A percentile compares a stretch with the other conserved stretches of the same genome.
Conservation (phyloP, 1,140 invertebrate species). For the Oppia nitens region DNA sequence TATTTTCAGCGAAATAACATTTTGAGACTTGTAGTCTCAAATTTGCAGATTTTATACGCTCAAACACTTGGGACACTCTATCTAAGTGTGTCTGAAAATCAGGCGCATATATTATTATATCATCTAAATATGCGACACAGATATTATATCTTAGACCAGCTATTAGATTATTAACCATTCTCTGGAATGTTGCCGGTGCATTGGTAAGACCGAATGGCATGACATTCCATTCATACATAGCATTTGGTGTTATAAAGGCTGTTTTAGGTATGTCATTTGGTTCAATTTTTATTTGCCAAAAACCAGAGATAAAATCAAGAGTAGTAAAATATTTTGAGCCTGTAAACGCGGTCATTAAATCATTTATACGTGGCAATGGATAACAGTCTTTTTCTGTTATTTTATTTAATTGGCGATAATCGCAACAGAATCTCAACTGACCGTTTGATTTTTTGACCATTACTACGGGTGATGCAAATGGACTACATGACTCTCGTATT, state of each 20-base stretch:
- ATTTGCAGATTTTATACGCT: constrained; percentile 10
- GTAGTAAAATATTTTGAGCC: neutral
- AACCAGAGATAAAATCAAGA: constrained; percentile 17
- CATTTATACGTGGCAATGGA: constrained; percentile 33
- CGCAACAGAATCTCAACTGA: constrained; percentile 31
- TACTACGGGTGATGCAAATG: constrained; percentile 19
- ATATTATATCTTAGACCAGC: constrained; percentile 11
- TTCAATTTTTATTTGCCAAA: constrained; percentile 12
- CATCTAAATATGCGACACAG: constrained; percentile 22
- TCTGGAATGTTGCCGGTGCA: constrained; percentile 22
- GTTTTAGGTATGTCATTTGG: constrained; percentile 9
- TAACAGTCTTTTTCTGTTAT: constrained; percentile 31
- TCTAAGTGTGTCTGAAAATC: constrained; percentile 20
- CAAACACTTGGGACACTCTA: constrained; percentile 21
- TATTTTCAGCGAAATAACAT: constrained; percentile 11
- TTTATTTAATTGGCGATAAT: constrained; percentile 31
- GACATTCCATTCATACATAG: constrained; percentile 16
- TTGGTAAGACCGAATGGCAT: constrained; percentile 21
- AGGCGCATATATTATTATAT: constrained; percentile 21
- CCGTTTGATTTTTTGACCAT: constrained; percentile 33
- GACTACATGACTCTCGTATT: constrained; percentile 20
- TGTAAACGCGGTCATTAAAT: neutral
- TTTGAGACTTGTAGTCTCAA: constrained; percentile 18
- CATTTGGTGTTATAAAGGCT: constrained; percentile 11
- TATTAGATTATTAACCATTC: constrained; percentile 20